phyloP scores from a whole-genome alignment of 2,888 invertebrate genomes.

The Drosophila gaucha region DNA sequence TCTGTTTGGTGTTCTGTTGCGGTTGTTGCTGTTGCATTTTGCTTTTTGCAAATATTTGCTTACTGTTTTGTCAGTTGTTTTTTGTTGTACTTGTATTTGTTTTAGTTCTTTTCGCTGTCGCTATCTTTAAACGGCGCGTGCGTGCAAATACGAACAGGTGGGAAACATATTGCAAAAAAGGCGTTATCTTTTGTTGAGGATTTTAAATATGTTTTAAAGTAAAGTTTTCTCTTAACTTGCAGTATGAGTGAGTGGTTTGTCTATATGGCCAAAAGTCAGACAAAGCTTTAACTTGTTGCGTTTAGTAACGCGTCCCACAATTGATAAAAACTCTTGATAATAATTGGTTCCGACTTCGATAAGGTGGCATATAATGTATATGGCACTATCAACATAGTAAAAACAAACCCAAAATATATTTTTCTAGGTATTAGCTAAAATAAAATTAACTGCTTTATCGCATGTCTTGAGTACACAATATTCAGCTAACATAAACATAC shows the following conservation, averaged over 20 bases:
- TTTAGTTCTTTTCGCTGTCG: slow-evolving; percentile 29
- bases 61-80: slow-evolving; percentile 51
- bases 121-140: slow-evolving; percentile 46
- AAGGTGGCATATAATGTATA: not conserved
- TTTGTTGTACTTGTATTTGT: slow-evolving; percentile 51
- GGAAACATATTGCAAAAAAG: slow-evolving; percentile 3
- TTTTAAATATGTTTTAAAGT: not conserved
- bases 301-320: not conserved
- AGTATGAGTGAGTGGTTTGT: not conserved
- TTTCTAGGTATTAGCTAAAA: not conserved
- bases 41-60: slow-evolving; percentile 54
- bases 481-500: not conserved
- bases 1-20: slow-evolving; percentile 17
- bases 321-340: no score
- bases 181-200: not conserved
- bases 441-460: not conserved
- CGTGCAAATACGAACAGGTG: slow-evolving; percentile 39
- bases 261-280: not conserved
- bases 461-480: not conserved
- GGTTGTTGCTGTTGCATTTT: slow-evolving; percentile 37
- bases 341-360: not conserved
- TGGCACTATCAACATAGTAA: not conserved
- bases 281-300: not conserved
- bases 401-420: not conserved
- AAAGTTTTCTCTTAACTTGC: not conserved